phyloP scores from a whole-genome alignment of 2,888 invertebrate genomes.

The Cenopis cana region DNA sequence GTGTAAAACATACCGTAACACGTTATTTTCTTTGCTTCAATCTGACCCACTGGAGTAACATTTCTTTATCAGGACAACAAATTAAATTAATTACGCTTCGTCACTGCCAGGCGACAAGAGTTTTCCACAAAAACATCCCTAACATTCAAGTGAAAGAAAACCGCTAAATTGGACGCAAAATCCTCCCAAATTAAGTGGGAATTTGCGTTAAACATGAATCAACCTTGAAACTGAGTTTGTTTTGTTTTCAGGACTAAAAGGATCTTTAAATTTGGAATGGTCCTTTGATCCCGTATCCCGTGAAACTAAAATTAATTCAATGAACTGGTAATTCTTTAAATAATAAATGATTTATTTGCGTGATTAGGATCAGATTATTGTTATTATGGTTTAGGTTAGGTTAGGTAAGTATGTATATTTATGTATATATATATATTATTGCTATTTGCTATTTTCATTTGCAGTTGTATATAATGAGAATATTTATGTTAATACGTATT shows the following conservation, averaged over 20 bases:
- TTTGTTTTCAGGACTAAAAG: neutral
- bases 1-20: too few species aligned
- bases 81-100: constrained; percentile 25
- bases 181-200: constrained; percentile 1
- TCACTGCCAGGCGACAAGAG: constrained; percentile 18
- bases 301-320: too few species aligned
- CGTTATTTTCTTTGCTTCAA: neutral
- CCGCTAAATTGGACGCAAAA: constrained; percentile 8
- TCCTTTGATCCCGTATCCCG: too few species aligned
- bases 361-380: too few species aligned
- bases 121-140: constrained; percentile 27
- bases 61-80: constrained; percentile 15
- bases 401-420: too few species aligned
- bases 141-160: constrained; percentile 16
- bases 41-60: neutral
- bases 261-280: neutral
- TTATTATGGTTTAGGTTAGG: too few species aligned
- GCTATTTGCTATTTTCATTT: too few species aligned
- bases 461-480: too few species aligned
- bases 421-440: too few species aligned
- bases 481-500: too few species aligned
- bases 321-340: too few species aligned
- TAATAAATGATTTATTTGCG: too few species aligned
- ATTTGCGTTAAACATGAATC: neutral
- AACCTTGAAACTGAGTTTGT: constrained; percentile 21